A percentile compares a stretch with the other conserved stretches of the same genome.
Conservation (phyloP, 2,888 invertebrate genomes). For the Lasioglossum villosulum region DNA sequence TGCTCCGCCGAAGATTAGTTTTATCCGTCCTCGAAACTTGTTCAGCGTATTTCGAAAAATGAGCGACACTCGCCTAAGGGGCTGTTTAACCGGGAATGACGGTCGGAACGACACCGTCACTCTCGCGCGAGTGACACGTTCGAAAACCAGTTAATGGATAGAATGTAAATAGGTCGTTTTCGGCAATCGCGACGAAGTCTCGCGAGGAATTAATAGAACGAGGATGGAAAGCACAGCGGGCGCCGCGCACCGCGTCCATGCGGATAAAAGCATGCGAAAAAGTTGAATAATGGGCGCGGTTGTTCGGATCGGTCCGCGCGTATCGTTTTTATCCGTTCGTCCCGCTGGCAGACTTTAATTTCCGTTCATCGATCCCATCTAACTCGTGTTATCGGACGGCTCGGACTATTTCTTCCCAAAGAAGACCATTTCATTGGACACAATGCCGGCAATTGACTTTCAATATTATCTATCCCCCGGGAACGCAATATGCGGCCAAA, state of each 20-base stretch:
- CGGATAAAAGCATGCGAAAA: slow-evolving; percentile 24
- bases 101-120: neutral
- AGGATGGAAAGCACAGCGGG: neutral
- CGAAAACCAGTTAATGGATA: neutral
- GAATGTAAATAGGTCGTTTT: neutral
- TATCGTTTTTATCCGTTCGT: slow-evolving; percentile 49
- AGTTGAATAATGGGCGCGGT: slow-evolving; percentile 41
- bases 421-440: slow-evolving; percentile 34
- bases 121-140: neutral
- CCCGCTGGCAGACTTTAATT: slow-evolving; percentile 55
- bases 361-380: slow-evolving; percentile 59
- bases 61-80: neutral
- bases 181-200: neutral
- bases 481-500: neutral
- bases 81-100: neutral
- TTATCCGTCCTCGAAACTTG: neutral
- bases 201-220: neutral
- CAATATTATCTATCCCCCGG: slow-evolving; percentile 42
- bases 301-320: slow-evolving; percentile 27
- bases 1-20: neutral
- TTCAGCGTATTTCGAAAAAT: neutral
- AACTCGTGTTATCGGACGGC: slow-evolving; percentile 42
- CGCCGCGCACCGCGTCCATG: neutral
- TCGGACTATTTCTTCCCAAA: slow-evolving; percentile 52
- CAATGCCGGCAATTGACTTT: slow-evolving; percentile 47